Conservation (phyloP, 2,797 vertebrate species). For the Poecilia wingei region DNA sequence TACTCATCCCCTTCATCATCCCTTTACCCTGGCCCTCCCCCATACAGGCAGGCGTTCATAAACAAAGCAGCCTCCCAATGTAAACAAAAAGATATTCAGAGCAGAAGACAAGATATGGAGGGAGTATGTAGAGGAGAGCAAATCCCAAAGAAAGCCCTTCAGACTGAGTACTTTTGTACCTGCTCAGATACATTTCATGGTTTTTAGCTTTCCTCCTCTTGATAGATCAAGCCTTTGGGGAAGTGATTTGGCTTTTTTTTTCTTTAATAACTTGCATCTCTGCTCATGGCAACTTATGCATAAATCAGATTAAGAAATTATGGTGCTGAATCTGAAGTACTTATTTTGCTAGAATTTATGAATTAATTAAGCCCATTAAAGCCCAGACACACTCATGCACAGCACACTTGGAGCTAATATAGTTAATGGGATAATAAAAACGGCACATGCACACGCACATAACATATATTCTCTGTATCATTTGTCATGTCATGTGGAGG, state of each 20-base stretch:
- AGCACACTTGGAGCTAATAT: conserved; percentile 50
- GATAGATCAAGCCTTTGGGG: background rate
- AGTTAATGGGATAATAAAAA: conserved; percentile 64
- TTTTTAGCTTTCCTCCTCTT: background rate
- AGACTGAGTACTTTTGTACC: conserved; percentile 1
- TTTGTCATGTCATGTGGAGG: conserved; percentile 66
- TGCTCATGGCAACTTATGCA: conserved; percentile 17
- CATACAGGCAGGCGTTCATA: conserved; percentile 56
- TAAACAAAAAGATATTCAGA: conserved; percentile 62
- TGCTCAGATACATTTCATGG: background rate
- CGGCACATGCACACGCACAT: conserved; percentile 15
- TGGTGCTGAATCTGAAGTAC: conserved; percentile 48
- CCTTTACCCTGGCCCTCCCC: conserved; percentile 47
- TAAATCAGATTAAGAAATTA: conserved; percentile 24
- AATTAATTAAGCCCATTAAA: conserved; percentile 67
- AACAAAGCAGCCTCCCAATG: conserved; percentile 67
- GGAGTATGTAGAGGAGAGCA: conserved; percentile 16
- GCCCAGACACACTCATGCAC: conserved; percentile 23
- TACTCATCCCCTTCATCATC: conserved; percentile 35
- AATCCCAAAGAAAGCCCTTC: conserved; percentile 22
- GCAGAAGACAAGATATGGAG: conserved; percentile 32
- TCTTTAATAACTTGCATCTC: conserved; percentile 25
- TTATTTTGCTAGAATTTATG: conserved; percentile 51
- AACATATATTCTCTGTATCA: conserved; percentile 48
- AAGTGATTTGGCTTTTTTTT: conserved; percentile 12